phyloP scores from a whole-genome alignment of 2,113 vertebrate genomes.

The Hemiscyllium ocellatum region DNA sequence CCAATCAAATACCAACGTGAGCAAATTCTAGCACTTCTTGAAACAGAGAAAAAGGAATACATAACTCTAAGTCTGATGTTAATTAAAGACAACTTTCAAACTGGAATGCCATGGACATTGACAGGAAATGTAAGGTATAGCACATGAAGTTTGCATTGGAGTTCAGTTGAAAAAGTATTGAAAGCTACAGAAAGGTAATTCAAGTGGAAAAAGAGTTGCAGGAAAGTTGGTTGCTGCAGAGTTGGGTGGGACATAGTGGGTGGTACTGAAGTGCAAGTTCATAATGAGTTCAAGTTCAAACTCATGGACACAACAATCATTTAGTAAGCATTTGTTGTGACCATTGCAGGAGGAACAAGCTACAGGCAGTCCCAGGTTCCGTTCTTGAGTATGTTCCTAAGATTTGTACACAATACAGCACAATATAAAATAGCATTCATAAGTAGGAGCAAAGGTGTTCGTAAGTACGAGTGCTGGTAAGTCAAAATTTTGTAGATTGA shows the following conservation, averaged over 20 bases:
- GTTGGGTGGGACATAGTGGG: too few relatives aligned
- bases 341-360: not conserved
- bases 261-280: not conserved
- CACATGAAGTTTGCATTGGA: not conserved
- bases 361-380: too few relatives aligned
- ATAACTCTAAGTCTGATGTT: not conserved
- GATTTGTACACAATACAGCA: too few relatives aligned
- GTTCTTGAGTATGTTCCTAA: too few relatives aligned
- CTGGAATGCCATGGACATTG: not conserved
- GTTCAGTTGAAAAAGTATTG: not conserved
- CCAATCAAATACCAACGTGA: not conserved
- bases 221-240: not conserved
- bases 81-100: not conserved
- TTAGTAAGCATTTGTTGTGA: too few relatives aligned
- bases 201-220: not conserved
- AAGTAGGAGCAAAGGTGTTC: too few relatives aligned
- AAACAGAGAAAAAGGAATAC: not conserved
- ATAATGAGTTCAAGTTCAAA: not conserved
- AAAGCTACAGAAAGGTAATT: not conserved
- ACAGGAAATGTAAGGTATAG: not conserved
- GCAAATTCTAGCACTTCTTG: not conserved
- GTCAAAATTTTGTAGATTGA: too few relatives aligned
- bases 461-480: too few relatives aligned
- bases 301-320: not conserved
- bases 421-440: too few relatives aligned